Evolutionary conservation across 1,140 invertebrate genomes (phyloP), one percentile per base, ranked within the genome.

Genomic region (Eupristina koningsbergeri): DNA sequence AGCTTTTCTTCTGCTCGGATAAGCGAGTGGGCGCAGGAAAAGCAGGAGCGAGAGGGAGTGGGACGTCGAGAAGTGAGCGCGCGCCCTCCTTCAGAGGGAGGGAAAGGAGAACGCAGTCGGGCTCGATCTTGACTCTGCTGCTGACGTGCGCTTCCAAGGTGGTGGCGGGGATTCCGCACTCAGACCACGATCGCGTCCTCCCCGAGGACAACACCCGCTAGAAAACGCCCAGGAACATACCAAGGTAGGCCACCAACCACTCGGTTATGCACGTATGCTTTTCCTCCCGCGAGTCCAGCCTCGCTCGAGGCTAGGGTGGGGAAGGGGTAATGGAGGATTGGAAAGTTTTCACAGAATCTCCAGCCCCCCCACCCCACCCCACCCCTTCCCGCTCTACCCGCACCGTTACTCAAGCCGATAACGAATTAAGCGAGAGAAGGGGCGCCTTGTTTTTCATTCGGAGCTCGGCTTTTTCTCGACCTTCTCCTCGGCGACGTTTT

Each of bases 81-180:
- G 83, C 82, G 83, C 76, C 85, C 80, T 83, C 84, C 82, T 84
- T 81, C 84, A 86, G 87, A 85, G 87, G 79, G 69, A 64, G 77
- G 81, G 78, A 53, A 67, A 58, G 78, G 15, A 31, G 17, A 47
- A 7, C 73, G 17, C 17, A 36, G 36, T 71, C 36, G 36, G 8
- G 67, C 34, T 34, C 50, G 61, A 80, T 64, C 61, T 29, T 64
- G 31, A 36, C 63, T 36, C 11, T 15, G 11, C 26, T 67, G 63
- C 63, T 67, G 63, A 67, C 63, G 31, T 67, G 29, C 13, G 63
- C n/a, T n/a, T 67, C 7, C 7, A 6, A 19, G 26, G 2, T 3
- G 53, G 26, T 5, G 26, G 19, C 19, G 53, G 53, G 53, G 53
- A 58, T 7, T n/a, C 53, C 22, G 19, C 1, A 9, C 5, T 26